A percentile compares a stretch with the other conserved stretches of the same genome.
Evolutionary conservation across 1,140 invertebrate genomes (phyloP).

Genomic region (Drosophila leontia): DNA sequence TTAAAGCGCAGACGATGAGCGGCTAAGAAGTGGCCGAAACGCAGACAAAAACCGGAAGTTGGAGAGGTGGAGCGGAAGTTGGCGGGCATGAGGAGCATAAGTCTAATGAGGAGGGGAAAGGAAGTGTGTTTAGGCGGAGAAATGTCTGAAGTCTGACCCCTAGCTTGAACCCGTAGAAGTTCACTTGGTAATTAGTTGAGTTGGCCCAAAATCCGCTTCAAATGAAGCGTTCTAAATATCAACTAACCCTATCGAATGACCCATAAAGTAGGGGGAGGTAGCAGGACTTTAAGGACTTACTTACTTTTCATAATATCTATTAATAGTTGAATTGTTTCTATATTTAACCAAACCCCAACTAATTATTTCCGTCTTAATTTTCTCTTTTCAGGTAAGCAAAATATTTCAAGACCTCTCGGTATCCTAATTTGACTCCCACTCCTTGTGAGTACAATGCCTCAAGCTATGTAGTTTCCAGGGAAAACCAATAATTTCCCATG

Average conservation of each 20-base stretch:
- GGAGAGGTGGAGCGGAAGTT: conserved; percentile 29
- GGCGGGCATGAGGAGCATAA: not conserved
- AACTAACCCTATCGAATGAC: conserved; percentile 9
- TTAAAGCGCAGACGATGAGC: conserved; percentile 53
- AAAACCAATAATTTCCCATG: conserved; percentile 38
- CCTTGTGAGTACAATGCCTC: conserved; percentile 15
- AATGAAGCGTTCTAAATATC: conserved; percentile 12
- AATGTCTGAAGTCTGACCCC: conserved; percentile 28
- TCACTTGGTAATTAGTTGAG: conserved; percentile 39
- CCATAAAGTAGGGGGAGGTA: not conserved
- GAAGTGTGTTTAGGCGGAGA: conserved; percentile 26
- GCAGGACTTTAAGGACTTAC: no score
- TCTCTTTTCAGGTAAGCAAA: conserved; percentile 57
- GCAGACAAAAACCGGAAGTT: conserved; percentile 37
- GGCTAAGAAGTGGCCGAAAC: conserved; percentile 46
- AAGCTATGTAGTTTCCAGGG: not conserved
- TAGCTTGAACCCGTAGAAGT: conserved; percentile 48
- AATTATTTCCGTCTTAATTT: conserved; percentile 5
- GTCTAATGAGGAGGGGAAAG: not conserved
- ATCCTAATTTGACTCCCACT: conserved; percentile 4
- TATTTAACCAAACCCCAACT: not conserved
- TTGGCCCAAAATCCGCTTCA: conserved; percentile 5
- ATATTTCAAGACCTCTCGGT: not conserved
- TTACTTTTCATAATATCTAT: not conserved
- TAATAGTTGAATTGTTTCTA: not conserved